Conservation (phyloP, 1,140 invertebrate genomes). For the Drosophila rufa region DNA sequence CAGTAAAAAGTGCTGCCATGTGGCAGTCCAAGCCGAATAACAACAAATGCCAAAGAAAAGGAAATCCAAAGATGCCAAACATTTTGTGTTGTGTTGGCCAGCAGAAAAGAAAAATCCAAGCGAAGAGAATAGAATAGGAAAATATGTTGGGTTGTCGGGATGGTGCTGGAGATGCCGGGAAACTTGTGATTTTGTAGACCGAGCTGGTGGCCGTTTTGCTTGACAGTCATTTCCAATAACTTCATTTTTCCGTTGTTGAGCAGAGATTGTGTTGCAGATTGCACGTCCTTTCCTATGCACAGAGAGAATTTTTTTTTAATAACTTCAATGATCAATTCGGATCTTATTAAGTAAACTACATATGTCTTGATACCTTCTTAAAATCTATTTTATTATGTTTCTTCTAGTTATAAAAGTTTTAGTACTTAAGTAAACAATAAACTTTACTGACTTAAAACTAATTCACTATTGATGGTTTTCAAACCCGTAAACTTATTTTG, state of each 20-base stretch:
- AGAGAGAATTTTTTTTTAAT: neutral
- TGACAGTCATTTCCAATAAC: conserved; percentile 83
- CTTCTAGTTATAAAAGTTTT: too few species aligned
- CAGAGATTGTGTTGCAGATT: conserved; percentile 82
- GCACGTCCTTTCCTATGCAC: conserved; percentile 52
- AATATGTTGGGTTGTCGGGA: conserved; percentile 32
- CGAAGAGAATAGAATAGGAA: conserved; percentile 15
- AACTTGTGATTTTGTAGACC: conserved; percentile 53
- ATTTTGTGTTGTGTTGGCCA: conserved; percentile 57
- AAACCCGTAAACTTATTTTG: too few species aligned
- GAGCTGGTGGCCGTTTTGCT: conserved; percentile 68
- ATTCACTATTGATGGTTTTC: too few species aligned
- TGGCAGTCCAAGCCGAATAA: conserved; percentile 43
- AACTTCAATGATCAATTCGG: neutral
- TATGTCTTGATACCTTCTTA: too few species aligned
- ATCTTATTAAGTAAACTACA: too few species aligned
- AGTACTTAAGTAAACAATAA: too few species aligned
- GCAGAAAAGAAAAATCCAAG: conserved; percentile 43
- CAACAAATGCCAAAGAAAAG: conserved; percentile 57
- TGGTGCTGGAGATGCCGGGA: conserved; percentile 12
- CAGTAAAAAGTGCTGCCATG: conserved; percentile 68
- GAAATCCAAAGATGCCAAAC: conserved; percentile 77
- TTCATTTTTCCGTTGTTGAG: conserved; percentile 82
- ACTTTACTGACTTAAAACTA: too few species aligned
- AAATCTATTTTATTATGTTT: too few species aligned